Percentiles rank a stretch among this genome's conserved stretches.
These are phyloP conservation scores for Apogon hyalosoma DNA, from an alignment of 2,797 vertebrate genomes.

Conservation along the genomic window DNA sequence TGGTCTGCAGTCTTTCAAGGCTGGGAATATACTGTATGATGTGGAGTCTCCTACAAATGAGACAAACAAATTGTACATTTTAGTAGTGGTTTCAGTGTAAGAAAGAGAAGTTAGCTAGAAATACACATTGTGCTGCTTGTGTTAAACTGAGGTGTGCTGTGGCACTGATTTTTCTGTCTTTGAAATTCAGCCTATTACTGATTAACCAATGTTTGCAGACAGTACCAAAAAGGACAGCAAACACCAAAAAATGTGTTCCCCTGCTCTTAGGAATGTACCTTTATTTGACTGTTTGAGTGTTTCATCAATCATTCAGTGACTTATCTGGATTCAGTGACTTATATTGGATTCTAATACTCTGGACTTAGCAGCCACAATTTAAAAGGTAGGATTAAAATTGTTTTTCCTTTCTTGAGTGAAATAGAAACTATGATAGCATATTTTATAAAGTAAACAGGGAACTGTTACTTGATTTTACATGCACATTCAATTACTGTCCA, in stretches of 20 bases:
- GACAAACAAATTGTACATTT: background rate
- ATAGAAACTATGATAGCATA: too few species aligned
- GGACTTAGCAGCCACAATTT: conserved; percentile 1
- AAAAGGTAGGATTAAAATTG: conserved; percentile 39
- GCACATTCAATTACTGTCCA: background rate
- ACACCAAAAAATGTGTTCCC: background rate
- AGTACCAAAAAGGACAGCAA: conserved; percentile 1
- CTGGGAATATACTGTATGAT: background rate
- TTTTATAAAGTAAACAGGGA: too few species aligned
- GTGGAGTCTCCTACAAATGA: background rate
- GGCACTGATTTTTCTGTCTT: background rate
- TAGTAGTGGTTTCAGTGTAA: background rate
- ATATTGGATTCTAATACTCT: background rate
- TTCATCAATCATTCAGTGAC: background rate
- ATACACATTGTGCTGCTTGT: background rate
- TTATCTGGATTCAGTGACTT: too few species aligned
- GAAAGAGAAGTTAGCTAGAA: background rate
- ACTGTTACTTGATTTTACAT: too few species aligned
- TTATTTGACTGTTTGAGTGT: background rate
- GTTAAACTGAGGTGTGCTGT: background rate
- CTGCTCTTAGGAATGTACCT: background rate
- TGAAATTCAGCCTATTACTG: conserved; percentile 20
- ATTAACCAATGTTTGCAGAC: conserved; percentile 40
- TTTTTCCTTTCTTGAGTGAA: too few species aligned
- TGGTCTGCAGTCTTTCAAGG: background rate